Evolutionary conservation across 2,113 vertebrate species (phyloP).

Genomic region (Atlantisia rogersi): DNA sequence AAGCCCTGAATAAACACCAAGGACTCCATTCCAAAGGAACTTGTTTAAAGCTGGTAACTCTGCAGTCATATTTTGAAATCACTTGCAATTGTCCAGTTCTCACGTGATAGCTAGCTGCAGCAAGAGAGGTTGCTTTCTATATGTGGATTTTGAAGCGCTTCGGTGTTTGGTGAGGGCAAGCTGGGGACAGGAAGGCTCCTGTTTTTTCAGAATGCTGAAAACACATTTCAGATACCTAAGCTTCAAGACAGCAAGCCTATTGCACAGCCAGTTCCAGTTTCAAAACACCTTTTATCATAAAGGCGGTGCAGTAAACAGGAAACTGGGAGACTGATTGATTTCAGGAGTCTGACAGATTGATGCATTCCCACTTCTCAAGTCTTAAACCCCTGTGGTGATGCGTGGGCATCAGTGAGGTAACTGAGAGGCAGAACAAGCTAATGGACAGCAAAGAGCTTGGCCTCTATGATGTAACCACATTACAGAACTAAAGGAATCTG

Average conservation of each 20-base stretch:
- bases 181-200: neutral
- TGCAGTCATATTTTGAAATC: neutral
- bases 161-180: neutral
- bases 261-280: neutral
- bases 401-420: neutral
- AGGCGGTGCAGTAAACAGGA: neutral
- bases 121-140: neutral
- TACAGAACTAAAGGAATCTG: neutral
- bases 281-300: neutral
- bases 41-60: neutral
- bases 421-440: neutral
- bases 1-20: neutral
- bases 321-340: neutral
- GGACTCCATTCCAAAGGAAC: neutral
- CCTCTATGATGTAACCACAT: neutral
- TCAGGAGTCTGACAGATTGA: neutral
- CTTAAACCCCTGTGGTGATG: neutral
- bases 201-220: neutral
- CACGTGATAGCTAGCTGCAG: neutral
- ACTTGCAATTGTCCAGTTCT: neutral
- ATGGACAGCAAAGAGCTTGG: neutral
- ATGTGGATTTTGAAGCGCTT: neutral
- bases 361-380: neutral
- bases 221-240: neutral
- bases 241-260: neutral